These are phyloP conservation scores for Cettia cetti DNA, from an alignment of 2,113 vertebrate species.

Conservation along the genomic window DNA sequence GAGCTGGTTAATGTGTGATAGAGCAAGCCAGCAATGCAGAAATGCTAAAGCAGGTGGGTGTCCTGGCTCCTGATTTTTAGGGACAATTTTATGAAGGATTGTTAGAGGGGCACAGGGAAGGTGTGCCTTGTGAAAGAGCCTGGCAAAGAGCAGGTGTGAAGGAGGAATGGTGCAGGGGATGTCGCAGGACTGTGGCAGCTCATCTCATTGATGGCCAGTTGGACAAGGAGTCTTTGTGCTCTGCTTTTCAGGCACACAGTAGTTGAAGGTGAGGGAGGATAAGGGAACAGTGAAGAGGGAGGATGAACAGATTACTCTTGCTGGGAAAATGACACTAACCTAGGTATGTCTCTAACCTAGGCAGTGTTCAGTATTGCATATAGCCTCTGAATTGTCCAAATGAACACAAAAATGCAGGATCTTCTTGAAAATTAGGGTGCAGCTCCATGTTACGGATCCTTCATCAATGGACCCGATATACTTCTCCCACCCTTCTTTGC, in stretches of 20 bases:
- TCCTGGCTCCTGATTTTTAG: neutral
- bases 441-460: neutral
- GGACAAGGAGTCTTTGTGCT: neutral
- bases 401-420: neutral
- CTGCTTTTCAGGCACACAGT: neutral
- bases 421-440: neutral
- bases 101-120: neutral
- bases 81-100: neutral
- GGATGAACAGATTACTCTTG: neutral
- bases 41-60: neutral
- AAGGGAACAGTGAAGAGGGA: neutral
- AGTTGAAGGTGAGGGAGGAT: neutral
- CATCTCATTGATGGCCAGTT: neutral
- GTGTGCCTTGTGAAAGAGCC: neutral
- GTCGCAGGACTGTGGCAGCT: neutral
- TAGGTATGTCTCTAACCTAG: neutral
- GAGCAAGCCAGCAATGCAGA: neutral
- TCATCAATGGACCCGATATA: neutral
- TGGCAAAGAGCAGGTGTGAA: neutral
- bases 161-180: neutral
- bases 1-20: neutral
- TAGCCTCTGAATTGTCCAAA: neutral
- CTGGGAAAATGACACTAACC: rapidly evolving
- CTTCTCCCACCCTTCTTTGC: neutral
- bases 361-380: neutral